Base-by-base conservation (phyloP, 1,140 invertebrate genomes). In the Bicyclus anynana region DNA sequence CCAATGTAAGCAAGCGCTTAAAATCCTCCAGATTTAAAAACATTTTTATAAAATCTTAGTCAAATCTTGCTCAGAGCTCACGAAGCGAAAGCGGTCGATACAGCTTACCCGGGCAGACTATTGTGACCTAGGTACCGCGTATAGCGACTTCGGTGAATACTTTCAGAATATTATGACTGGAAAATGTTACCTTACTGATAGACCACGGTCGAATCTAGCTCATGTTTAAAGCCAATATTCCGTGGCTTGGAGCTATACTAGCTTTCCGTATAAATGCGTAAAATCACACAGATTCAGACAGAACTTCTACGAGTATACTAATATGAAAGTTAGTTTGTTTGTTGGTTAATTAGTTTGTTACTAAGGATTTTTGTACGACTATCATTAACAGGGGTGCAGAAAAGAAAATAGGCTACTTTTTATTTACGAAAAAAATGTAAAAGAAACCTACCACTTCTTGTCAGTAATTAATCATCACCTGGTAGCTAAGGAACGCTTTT, bases 51-150 rank as follows among this genome's bases (percentile, higher is more conserved):
- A 40, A 16, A 1, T 40, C 6, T 40, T 16, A 40, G 13, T 16
- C 13, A 40, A 40, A 40, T 40, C 37, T 40, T 10, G 23, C 46
- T 27, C 46, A 26, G 7, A 48, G 37, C 17, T 40, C 14, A 40
- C 37, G 37, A 17, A 40, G 37, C 37, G 37, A 48, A 29, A 14
- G 23, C 52, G 52, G 42, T 54, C 52, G 52, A 54, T 54, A 54
- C 40, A 54, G 52, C 52, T 54, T 33, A 27, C 38, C 40, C 52
- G 52, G 23, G 52, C 38, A 23, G 52, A 40, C 37, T 27, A 48
- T 48, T 27, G 46, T 48, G 23, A 33, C 9, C 29, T 10, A 33
- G 29, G 0, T 33, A 4, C 10, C 17, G 18, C n/a, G 27, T 21
- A 48, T 27, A 47, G 26, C 13, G 21, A n/a, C 46, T 27, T 27